phyloP scores from a whole-genome alignment of 2,113 vertebrate genomes.

The Microtus oregoni region DNA sequence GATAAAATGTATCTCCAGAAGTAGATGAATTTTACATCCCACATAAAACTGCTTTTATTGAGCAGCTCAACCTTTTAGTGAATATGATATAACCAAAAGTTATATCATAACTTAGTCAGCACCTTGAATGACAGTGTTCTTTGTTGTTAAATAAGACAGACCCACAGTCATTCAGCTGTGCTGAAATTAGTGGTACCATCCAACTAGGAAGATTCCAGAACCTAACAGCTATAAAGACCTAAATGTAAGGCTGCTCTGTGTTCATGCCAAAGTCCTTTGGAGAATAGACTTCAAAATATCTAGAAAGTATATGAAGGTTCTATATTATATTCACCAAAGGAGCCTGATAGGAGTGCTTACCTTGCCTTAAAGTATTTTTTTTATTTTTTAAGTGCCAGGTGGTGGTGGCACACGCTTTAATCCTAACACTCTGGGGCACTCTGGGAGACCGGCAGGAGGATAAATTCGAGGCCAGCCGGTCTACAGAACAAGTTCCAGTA shows the following conservation, averaged over 20 bases:
- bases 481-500: background rate
- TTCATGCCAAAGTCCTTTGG: conserved; percentile 34
- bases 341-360: background rate
- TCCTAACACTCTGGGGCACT: background rate
- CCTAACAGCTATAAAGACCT: background rate
- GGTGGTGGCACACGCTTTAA: background rate
- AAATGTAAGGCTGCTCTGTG: background rate
- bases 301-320: background rate
- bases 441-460: background rate
- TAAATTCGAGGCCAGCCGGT: background rate
- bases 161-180: background rate
- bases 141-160: background rate
- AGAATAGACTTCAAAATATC: conserved; percentile 5
- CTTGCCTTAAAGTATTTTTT: background rate
- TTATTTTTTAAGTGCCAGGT: background rate
- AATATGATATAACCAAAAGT: background rate
- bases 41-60: background rate
- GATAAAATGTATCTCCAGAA: conserved; percentile 9
- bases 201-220: background rate
- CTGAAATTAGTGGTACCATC: conserved; percentile 14
- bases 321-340: background rate
- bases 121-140: background rate
- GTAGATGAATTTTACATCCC: background rate
- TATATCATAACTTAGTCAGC: background rate
- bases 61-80: background rate